These are phyloP conservation scores for Ditylenchus dipsaci DNA, from an alignment of 1,140 invertebrate species.

Conservation along the genomic window DNA sequence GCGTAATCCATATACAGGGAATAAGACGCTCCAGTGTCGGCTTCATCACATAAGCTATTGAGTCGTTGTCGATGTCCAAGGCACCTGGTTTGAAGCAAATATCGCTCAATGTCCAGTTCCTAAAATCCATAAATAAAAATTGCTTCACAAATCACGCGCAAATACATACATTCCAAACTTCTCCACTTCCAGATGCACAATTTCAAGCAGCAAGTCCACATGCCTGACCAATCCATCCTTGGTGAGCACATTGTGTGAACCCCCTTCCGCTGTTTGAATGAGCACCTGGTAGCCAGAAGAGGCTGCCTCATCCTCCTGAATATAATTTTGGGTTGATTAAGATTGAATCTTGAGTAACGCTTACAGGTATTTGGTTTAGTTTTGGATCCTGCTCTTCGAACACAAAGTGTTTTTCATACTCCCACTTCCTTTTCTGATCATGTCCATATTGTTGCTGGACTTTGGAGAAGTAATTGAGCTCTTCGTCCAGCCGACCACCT, in stretches of 20 bases:
- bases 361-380: conserved; percentile 24
- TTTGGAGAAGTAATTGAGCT: conserved; percentile 47
- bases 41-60: conserved; percentile 25
- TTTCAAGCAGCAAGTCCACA: conserved; percentile 52
- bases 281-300: conserved; percentile 42
- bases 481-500: conserved; percentile 55
- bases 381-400: conserved; percentile 21
- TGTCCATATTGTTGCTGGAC: neutral
- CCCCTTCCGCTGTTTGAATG: conserved; percentile 51
- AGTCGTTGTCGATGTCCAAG: conserved; percentile 37
- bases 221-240: conserved; percentile 48
- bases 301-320: conserved; percentile 25
- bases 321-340: conserved; percentile 11
- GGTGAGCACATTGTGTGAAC: conserved; percentile 47
- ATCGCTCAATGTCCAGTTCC: conserved; percentile 52
- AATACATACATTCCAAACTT: conserved; percentile 56
- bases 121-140: conserved; percentile 36
- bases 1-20: conserved; percentile 92
- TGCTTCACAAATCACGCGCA: conserved; percentile 7
- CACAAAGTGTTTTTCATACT: conserved; percentile 41
- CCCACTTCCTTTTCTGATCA: neutral
- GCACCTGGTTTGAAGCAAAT: conserved; percentile 57
- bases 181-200: conserved; percentile 51
- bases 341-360: conserved; percentile 9
- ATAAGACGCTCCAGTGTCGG: conserved; percentile 65